Evolutionary conservation across 2,888 invertebrate species (phyloP).

Genomic region (Malthinus seriepunctatus): DNA sequence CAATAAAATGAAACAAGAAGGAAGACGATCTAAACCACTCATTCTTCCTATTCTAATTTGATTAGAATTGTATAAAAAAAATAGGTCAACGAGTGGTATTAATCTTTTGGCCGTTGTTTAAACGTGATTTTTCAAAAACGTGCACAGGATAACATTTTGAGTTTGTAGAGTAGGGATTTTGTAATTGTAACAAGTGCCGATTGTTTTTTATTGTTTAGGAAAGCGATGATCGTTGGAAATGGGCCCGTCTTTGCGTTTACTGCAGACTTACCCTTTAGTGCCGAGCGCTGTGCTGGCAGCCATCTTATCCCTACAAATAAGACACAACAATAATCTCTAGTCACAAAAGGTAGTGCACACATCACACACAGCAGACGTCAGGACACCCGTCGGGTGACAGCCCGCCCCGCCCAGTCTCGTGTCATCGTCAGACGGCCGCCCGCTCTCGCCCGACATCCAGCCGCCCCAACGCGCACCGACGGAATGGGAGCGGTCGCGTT

Average conservation of each 20-base stretch:
- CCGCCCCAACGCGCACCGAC: constrained; percentile 58
- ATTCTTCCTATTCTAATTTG: too few relatives aligned
- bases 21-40: too few relatives aligned
- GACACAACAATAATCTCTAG: constrained; percentile 38
- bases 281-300: constrained; percentile 46
- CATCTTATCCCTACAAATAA: constrained; percentile 46
- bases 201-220: too few relatives aligned
- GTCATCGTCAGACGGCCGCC: constrained; percentile 54
- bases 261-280: constrained; percentile 46
- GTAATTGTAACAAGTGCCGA: too few relatives aligned
- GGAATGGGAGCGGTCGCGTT: constrained; percentile 62
- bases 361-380: constrained; percentile 49
- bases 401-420: constrained; percentile 55
- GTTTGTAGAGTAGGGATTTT: too few relatives aligned
- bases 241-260: constrained; percentile 10
- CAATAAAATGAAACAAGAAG: too few relatives aligned
- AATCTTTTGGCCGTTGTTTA: too few relatives aligned
- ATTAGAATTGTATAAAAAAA: too few relatives aligned
- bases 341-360: constrained; percentile 46
- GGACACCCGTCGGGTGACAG: constrained; percentile 50
- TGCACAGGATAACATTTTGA: too few relatives aligned
- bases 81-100: too few relatives aligned
- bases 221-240: background rate
- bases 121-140: too few relatives aligned
- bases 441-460: constrained; percentile 53